Evolutionary conservation across 2,113 vertebrate species (phyloP).

Genomic region (Haemorhous mexicanus): DNA sequence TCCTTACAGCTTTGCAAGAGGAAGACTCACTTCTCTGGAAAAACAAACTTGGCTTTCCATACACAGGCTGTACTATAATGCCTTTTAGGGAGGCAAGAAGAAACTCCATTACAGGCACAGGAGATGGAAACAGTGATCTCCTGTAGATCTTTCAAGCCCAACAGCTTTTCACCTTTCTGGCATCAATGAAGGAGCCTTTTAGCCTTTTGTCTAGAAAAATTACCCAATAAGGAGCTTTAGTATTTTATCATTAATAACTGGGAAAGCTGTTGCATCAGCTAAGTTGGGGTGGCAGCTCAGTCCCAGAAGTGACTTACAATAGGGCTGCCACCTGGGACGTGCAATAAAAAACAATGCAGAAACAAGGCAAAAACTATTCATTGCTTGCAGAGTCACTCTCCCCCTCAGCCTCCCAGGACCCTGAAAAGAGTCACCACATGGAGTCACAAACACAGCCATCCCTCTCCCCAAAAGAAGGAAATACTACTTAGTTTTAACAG

Average conservation of each 20-base stretch:
- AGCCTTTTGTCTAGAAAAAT: slow-evolving; percentile 23
- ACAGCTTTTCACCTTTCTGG: not conserved
- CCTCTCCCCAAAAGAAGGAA: not conserved
- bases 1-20: not conserved
- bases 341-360: not conserved
- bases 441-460: not conserved
- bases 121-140: not conserved
- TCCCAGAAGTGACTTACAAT: not conserved
- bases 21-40: not conserved
- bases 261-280: slow-evolving; percentile 21
- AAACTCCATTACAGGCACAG: not conserved
- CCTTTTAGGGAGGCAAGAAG: not conserved
- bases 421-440: not conserved
- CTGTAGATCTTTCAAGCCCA: slow-evolving; percentile 21
- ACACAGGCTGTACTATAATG: not conserved
- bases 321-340: not conserved
- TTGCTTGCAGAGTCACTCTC: not conserved
- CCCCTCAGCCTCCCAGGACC: not conserved
- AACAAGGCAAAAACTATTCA: not conserved
- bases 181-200: not conserved
- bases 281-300: not conserved
- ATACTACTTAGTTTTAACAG: not conserved
- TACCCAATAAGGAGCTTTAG: not conserved
- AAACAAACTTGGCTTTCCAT: not conserved
- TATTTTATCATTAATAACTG: not conserved